Evolutionary conservation across 2,888 invertebrate species (phyloP).

Genomic region (Hybos culiciformis): DNA sequence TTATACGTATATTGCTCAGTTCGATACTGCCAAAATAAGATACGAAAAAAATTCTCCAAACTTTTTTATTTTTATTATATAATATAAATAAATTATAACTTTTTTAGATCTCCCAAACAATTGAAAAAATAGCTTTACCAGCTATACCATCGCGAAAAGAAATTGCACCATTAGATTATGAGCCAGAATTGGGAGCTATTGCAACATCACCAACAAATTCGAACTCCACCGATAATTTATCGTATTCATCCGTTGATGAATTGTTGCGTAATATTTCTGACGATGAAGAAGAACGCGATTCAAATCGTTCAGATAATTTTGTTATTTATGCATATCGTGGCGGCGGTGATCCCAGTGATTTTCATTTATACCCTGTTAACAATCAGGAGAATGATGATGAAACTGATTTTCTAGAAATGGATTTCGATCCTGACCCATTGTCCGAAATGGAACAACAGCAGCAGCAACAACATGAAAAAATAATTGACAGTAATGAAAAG

Average conservation of each 20-base stretch:
- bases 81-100: no score
- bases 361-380: slow-evolving; percentile 17
- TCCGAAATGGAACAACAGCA: slow-evolving; percentile 29
- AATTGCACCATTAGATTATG: no score
- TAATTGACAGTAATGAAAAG: no score
- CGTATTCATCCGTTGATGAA: slow-evolving; percentile 31
- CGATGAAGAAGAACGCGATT: slow-evolving; percentile 29
- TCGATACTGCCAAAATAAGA: no score
- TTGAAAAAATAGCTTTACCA: no score
- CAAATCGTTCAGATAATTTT: slow-evolving; percentile 33
- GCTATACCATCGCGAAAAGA: no score
- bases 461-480: slow-evolving; percentile 15
- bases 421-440: slow-evolving; percentile 34
- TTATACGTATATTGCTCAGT: no score
- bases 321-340: slow-evolving; percentile 35
- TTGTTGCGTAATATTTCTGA: slow-evolving; percentile 25
- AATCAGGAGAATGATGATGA: slow-evolving; percentile 26
- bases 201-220: slow-evolving; percentile 11
- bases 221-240: slow-evolving; percentile 34
- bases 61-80: no score
- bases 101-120: no score
- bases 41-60: no score
- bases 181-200: no score
- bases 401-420: slow-evolving; percentile 36
- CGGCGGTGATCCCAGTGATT: slow-evolving; percentile 27